phyloP scores from a whole-genome alignment of 2,113 vertebrate species.

The Thamnophis sirtalis region DNA sequence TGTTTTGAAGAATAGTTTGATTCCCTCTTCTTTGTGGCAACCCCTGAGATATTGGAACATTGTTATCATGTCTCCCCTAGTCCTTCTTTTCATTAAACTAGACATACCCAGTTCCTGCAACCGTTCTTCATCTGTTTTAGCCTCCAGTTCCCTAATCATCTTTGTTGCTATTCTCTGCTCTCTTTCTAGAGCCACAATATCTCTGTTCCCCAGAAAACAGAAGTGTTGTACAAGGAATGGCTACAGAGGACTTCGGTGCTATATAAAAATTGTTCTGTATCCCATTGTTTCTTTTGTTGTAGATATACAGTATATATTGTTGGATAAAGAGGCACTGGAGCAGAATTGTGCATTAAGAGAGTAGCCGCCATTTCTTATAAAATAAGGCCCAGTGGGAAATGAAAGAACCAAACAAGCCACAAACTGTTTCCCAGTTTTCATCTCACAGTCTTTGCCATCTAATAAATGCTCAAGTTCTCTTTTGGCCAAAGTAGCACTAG shows the following conservation, averaged over 20 bases:
- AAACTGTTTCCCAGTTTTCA: slow-evolving; percentile 47
- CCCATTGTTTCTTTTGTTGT: neutral
- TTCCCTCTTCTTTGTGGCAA: too few relatives aligned
- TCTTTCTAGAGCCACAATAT: too few relatives aligned
- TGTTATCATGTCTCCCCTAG: too few relatives aligned
- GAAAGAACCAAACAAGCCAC: slow-evolving; percentile 46
- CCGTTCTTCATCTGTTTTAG: too few relatives aligned
- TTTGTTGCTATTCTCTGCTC: too few relatives aligned
- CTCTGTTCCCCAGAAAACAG: neutral
- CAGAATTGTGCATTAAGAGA: neutral
- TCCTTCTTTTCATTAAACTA: too few relatives aligned
- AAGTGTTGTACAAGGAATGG: neutral
- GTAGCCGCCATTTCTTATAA: neutral
- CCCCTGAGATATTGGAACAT: too few relatives aligned
- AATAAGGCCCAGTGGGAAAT: slow-evolving; percentile 16
- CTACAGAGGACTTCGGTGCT: neutral
- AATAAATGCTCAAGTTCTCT: slow-evolving; percentile 51
- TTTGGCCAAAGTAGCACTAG: slow-evolving; percentile 54
- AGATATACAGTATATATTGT: neutral
- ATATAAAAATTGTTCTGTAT: neutral
- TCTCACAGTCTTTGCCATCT: slow-evolving; percentile 43
- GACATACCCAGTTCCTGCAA: too few relatives aligned
- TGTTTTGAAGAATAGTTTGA: too few relatives aligned
- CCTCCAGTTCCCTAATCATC: too few relatives aligned
- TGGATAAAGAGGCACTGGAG: neutral